Conservation (phyloP, 2,113 vertebrate genomes). For the Amphiprion ocellaris region DNA sequence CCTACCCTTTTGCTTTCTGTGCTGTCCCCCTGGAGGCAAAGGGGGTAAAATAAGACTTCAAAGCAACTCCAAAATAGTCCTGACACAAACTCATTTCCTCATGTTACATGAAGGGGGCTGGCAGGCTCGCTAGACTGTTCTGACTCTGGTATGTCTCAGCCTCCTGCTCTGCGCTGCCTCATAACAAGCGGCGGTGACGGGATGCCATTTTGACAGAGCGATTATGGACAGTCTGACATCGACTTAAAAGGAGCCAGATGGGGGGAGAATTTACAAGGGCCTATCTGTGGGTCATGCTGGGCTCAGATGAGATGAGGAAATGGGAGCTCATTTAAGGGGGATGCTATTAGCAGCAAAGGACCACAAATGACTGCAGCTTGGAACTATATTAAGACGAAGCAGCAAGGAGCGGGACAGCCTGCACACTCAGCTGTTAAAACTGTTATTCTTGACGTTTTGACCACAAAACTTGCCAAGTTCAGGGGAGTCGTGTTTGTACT, state of each 20-base stretch:
- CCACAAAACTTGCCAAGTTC: not conserved
- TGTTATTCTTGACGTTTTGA: constrained; percentile 12
- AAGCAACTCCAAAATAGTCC: constrained; percentile 85
- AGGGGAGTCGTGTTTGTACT: constrained; percentile 27
- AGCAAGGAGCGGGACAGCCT: constrained; percentile 8
- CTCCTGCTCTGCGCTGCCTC: constrained; percentile 68
- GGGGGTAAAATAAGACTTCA: constrained; percentile 86
- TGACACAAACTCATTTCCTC: constrained; percentile 86
- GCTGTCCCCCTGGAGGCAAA: constrained; percentile 77
- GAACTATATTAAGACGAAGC: constrained; percentile 59
- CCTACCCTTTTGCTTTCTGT: constrained; percentile 56
- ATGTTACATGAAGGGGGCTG: constrained; percentile 77
- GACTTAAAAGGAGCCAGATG: constrained; percentile 79
- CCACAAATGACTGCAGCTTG: constrained; percentile 67
- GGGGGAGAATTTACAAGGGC: constrained; percentile 63
- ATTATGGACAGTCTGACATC: constrained; percentile 76
- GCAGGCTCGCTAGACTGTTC: constrained; percentile 63
- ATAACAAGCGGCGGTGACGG: constrained; percentile 72
- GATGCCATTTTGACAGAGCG: constrained; percentile 75
- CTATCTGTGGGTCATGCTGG: constrained; percentile 66
- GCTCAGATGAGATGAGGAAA: constrained; percentile 76
- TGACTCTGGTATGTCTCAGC: constrained; percentile 71
- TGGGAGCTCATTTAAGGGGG: constrained; percentile 71
- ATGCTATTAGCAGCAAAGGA: constrained; percentile 66
- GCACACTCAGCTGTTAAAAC: constrained; percentile 38